Percentiles rank a stretch among this genome's conserved stretches.
phyloP scores from a whole-genome alignment of 2,113 vertebrate species.

The Otocyon megalotis region DNA sequence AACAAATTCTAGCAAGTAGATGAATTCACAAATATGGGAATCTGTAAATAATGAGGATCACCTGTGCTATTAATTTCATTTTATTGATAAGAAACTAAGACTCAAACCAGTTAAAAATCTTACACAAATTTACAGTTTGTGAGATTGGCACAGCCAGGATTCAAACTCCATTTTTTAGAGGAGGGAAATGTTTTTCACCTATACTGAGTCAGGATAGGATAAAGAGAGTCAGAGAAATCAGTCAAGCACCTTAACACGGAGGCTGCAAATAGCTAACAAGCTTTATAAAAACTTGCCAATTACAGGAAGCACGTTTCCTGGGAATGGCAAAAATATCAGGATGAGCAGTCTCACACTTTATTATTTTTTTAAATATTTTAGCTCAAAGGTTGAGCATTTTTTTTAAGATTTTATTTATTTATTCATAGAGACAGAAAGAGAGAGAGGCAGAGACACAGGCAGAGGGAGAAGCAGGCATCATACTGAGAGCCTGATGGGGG shows the following conservation, averaged over 20 bases:
- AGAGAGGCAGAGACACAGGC: too few relatives aligned
- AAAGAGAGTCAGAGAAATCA: background rate
- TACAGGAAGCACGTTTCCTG: slow-evolving; percentile 32
- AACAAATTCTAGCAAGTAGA: background rate
- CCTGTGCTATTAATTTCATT: background rate
- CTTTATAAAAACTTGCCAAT: slow-evolving; percentile 62
- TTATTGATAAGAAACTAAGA: slow-evolving; percentile 24
- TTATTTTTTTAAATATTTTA: too few relatives aligned
- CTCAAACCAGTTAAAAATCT: background rate
- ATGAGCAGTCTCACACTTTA: slow-evolving; percentile 56
- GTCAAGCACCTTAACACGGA: slow-evolving; percentile 16
- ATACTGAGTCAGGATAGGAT: background rate
- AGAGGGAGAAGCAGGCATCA: too few relatives aligned
- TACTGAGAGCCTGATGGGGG: too few relatives aligned
- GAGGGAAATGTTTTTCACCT: background rate
- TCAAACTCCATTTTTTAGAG: background rate
- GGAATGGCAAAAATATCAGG: slow-evolving; percentile 62
- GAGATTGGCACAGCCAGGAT: background rate
- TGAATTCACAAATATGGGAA: background rate
- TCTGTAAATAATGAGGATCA: background rate
- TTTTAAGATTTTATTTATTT: too few relatives aligned
- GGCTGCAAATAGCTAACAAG: background rate
- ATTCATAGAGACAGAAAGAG: too few relatives aligned
- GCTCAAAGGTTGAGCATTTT: too few relatives aligned
- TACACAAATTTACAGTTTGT: background rate